These are phyloP conservation scores for Tipula confusa DNA, from an alignment of 2,888 invertebrate species.

Conservation along the genomic window DNA sequence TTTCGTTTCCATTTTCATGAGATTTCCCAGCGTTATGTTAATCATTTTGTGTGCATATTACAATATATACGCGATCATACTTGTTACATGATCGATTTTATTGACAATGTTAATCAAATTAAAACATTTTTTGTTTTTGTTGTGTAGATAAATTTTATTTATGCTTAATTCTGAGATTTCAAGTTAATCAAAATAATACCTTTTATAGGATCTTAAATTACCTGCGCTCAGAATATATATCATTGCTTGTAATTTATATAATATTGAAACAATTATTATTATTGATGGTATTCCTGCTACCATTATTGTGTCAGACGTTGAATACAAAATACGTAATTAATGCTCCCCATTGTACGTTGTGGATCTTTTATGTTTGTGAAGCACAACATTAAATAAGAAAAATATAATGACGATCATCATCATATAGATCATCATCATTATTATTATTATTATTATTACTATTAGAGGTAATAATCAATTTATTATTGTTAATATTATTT, in stretches of 20 bases:
- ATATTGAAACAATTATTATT: conserved; percentile 25
- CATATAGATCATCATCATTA: neutral
- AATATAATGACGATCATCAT: neutral
- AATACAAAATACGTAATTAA: conserved; percentile 3
- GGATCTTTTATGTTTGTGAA: neutral
- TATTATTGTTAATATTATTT: neutral
- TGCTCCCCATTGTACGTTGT: neutral
- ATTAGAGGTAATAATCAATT: conserved; percentile 12
- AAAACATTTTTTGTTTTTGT: neutral
- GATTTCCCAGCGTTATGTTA: conserved; percentile 9
- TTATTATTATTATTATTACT: neutral
- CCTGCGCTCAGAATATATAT: neutral
- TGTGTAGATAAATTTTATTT: neutral
- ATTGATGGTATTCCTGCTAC: neutral
- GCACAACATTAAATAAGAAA: neutral
- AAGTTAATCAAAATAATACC: conserved; percentile 20
- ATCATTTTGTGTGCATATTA: neutral
- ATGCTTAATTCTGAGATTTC: conserved; percentile 9
- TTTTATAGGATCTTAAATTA: conserved; percentile 12
- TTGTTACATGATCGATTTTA: conserved; percentile 8
- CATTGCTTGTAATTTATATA: conserved; percentile 6
- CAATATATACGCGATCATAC: neutral
- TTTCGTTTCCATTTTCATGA: neutral
- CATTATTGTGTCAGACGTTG: neutral
- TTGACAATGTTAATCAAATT: conserved; percentile 20